Evolutionary conservation across 2,888 invertebrate genomes (phyloP), one percentile per base, ranked within the genome.

Genomic region (Andrena dorsata): DNA sequence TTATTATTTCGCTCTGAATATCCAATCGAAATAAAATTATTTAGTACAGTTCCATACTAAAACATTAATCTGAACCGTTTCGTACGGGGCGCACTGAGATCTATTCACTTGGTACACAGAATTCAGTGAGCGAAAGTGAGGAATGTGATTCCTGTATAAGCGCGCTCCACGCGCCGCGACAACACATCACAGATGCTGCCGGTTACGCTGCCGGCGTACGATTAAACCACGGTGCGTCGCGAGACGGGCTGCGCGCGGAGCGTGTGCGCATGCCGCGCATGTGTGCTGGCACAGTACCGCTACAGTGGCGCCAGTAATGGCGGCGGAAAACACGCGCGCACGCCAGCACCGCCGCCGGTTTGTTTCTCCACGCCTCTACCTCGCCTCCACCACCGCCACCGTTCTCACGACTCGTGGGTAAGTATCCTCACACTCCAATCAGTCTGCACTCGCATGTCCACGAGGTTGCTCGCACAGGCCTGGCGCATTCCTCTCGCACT

Each of bases 401-500:
- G 87, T 79, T 81, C 90, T 89, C 91, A 89, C 88, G 89, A 90
- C 89, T 90, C 92, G 91, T 91, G 93, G 93, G 94, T 94, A 94
- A 94, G 93, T 94, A 93, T 91, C 92, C 92, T 92, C 93, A 92
- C 91, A 88, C 88, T 87, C 90, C 90, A 91, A 92, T 93, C 93
- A 93, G 93, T 93, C 93, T 93, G 93, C 93, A 93, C 92, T 93
- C 93, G 93, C 93, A 93, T 93, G 93, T 91, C 92, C 93, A 93
- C 93, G 93, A 93, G 93, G 91, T 90, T 92, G 91, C 90, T 92
- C 88, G 89, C 82, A 89, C 91, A 91, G 92, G 89, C 88, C 80
- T 90, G 92, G 86, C 91, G 89, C 92, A 91, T 91, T 91, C 90
- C 92, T 92, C 91, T 90, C 90, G 90, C 91, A 86, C 74, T 84